Evolutionary conservation across 2,797 vertebrate genomes (phyloP), one percentile per base, ranked within the genome.

Genomic region (Darevskia nairensis): DNA sequence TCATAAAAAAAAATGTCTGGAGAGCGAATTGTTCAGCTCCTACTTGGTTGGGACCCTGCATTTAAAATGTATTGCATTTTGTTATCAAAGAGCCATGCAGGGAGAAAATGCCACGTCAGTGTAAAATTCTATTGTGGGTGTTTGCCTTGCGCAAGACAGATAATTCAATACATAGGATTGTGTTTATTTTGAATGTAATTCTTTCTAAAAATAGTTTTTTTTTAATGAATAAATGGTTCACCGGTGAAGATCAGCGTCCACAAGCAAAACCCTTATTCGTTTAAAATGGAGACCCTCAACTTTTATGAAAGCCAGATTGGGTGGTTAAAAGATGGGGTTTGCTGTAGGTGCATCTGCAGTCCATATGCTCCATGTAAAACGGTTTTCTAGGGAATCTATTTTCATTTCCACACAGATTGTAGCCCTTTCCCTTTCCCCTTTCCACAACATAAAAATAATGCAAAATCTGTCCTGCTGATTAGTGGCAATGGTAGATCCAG

Each of bases 61-160:
- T 75, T 89, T 89, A 80, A 74, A 89, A 66, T 80, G 55, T 29
- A 89, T 85, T 89, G 77, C 77, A 46, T 64, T 88, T 72, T 72
- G 32, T 88, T 85, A 89, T 80, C 55, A 50, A 64, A 74, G 69
- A 85, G 15, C 15, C 44, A 13, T 80, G 68, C 41, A 23, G 59
- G 59, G 66, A 64, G 25, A 89, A 89, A 89, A 74, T 50, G 68
- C 68, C n/a, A 29, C 80, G 82, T 89, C 39, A 85, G 82, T 74
- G 78, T 89, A 80, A 80, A 74, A 80, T 85, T 75, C 46, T 79
- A 46, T 71, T 85, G 82, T 80, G n/a, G 68, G 85, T 66, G 55
- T 75, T 88, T 75, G 69, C 78, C 77, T 80, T 89, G 69, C 17
- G 8, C 69, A 80, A 80, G 82, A 15, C 41, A 50, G 69, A 80